phyloP scores from a whole-genome alignment of 1,140 invertebrate genomes.

The Orussus abietinus region DNA sequence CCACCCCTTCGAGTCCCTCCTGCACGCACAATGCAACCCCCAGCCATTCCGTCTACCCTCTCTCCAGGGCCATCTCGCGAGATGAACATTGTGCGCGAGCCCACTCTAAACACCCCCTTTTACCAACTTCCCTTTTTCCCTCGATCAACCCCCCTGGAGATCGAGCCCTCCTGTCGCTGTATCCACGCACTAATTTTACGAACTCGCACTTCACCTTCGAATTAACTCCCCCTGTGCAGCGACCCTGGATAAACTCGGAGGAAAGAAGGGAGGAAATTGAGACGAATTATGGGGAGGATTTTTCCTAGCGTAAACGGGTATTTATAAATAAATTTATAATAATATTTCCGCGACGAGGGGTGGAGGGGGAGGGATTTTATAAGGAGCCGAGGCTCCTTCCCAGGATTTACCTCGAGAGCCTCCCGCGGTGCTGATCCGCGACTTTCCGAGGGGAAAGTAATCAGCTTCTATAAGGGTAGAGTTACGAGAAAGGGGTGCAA shows the following conservation, averaged over 20 bases:
- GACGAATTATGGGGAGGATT: conserved; percentile 29
- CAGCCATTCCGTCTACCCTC: conserved; percentile 33
- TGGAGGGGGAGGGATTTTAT: conserved; percentile 13
- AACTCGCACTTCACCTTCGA: conserved; percentile 27
- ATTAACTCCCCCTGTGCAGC: conserved; percentile 17
- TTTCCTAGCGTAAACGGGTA: conserved; percentile 24
- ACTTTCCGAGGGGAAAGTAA: no score
- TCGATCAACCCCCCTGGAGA: conserved; percentile 8
- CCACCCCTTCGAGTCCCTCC: conserved; percentile 21
- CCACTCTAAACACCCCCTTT: no score
- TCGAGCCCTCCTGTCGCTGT: conserved; percentile 14
- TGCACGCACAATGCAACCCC: conserved; percentile 31
- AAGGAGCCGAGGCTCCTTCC: no score
- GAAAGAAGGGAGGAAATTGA: conserved; percentile 24
- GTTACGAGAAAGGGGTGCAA: no score
- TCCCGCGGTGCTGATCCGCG: no score
- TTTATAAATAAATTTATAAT: no score
- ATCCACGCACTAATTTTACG: conserved; percentile 28
- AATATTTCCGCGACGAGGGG: conserved; percentile 11
- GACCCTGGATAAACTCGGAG: background rate
- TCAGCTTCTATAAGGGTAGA: no score
- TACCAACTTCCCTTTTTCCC: conserved; percentile 20
- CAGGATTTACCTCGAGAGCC: no score
- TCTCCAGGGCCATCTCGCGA: conserved; percentile 31
- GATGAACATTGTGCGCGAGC: conserved; percentile 26